Evolutionary conservation across 2,888 invertebrate genomes (phyloP).

Genomic region (Axea sp.): DNA sequence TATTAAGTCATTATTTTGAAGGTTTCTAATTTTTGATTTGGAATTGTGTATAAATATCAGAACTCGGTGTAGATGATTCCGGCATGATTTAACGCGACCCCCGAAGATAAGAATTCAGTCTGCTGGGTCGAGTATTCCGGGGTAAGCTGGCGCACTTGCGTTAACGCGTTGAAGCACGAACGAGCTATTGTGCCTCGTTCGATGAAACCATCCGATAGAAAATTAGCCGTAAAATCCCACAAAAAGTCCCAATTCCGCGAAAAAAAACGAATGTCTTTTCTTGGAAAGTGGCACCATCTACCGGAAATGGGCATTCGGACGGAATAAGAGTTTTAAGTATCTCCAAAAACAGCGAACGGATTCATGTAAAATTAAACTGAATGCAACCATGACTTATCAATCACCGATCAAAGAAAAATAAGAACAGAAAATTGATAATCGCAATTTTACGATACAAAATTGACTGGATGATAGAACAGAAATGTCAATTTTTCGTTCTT

Average conservation of each 20-base stretch:
- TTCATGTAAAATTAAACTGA: conserved; percentile 7
- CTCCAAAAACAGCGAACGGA: conserved; percentile 17
- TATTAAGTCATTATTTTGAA: neutral
- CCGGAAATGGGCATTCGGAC: conserved; percentile 32
- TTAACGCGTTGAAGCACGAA: conserved; percentile 33
- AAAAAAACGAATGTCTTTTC: conserved; percentile 51
- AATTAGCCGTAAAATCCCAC: conserved; percentile 46
- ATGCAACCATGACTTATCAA: neutral
- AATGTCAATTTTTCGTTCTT: conserved; percentile 18
- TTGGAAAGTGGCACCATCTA: conserved; percentile 42
- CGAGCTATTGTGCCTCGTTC: conserved; percentile 41
- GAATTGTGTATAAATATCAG: conserved; percentile 5
- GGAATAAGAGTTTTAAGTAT: conserved; percentile 15
- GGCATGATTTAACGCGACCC: conserved; percentile 1
- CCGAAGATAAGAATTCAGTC: conserved; percentile 3
- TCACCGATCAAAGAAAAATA: no score
- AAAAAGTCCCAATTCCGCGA: conserved; percentile 41
- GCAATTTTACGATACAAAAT: conserved; percentile 14
- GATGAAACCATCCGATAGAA: conserved; percentile 54
- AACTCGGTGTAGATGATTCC: conserved; percentile 26
- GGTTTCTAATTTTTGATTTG: neutral
- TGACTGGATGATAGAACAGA: neutral
- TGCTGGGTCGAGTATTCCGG: neutral
- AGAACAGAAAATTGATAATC: no score
- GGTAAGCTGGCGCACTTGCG: conserved; percentile 22